These are phyloP conservation scores for Medauroidea extradentata DNA, from an alignment of 1,140 invertebrate species.

Conservation along the genomic window DNA sequence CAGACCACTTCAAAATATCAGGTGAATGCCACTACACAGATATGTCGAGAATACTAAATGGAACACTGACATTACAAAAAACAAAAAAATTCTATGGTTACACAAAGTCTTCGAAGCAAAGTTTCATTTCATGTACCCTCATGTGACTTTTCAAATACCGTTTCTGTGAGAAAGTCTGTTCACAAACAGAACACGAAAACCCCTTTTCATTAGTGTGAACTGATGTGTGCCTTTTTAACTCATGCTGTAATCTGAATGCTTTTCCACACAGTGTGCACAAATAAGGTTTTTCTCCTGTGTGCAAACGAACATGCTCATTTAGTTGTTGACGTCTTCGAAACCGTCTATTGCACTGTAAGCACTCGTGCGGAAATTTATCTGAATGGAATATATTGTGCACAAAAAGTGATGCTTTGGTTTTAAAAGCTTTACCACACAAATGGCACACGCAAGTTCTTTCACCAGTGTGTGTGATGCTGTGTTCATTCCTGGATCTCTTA, in stretches of 20 bases:
- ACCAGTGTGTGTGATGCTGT: constrained; percentile 54
- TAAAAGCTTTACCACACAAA: constrained; percentile 53
- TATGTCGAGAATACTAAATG: too few relatives aligned
- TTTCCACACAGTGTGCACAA: constrained; percentile 56
- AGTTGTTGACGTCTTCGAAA: constrained; percentile 57
- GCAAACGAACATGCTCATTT: constrained; percentile 53
- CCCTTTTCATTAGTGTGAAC: constrained; percentile 50
- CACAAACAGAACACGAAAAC: constrained; percentile 49
- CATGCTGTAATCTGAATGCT: constrained; percentile 47
- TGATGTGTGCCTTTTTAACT: constrained; percentile 47
- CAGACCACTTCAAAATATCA: too few relatives aligned
- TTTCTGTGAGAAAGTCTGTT: constrained; percentile 50
- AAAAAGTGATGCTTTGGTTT: constrained; percentile 51
- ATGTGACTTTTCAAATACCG: constrained; percentile 43
- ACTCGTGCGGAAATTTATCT: constrained; percentile 52
- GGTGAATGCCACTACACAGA: too few relatives aligned
- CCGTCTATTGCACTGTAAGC: constrained; percentile 55
- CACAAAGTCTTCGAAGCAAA: too few relatives aligned
- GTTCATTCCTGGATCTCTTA: constrained; percentile 47
- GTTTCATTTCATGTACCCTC: neutral
- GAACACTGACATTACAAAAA: too few relatives aligned
- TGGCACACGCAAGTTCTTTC: constrained; percentile 58
- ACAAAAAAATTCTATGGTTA: too few relatives aligned
- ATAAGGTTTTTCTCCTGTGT: constrained; percentile 63
- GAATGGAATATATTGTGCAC: constrained; percentile 49